phyloP scores from a whole-genome alignment of 2,888 invertebrate species.

The Meliscaeva auricollis region DNA sequence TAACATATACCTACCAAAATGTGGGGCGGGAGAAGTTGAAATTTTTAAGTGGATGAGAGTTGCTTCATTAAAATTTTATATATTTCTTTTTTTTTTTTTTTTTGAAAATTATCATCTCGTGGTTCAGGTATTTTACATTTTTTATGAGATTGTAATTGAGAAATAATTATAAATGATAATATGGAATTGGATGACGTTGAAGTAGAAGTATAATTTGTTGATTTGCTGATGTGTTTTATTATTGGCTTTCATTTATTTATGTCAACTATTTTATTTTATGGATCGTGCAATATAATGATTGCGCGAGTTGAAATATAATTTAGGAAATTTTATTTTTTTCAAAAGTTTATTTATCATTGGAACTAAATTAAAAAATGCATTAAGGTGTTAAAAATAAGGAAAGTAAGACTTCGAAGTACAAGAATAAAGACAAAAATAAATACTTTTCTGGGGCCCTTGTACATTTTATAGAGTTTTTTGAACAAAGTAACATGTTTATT shows the following conservation, averaged over 20 bases:
- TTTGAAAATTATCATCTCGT: slow-evolving; percentile 45
- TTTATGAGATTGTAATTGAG: slow-evolving; percentile 36
- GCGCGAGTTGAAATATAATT: no score
- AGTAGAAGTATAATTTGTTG: background rate
- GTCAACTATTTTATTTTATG: background rate
- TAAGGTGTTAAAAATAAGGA: no score
- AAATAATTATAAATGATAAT: slow-evolving; percentile 32
- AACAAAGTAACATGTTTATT: no score
- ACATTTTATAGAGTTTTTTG: no score
- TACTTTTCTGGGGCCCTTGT: no score
- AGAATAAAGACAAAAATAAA: no score
- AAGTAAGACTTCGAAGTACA: no score
- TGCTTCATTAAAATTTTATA: slow-evolving; percentile 9
- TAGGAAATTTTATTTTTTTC: no score
- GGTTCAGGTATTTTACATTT: slow-evolving; percentile 55
- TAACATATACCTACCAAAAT: background rate
- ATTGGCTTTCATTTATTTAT: background rate
- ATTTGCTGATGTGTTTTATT: slow-evolving; percentile 8
- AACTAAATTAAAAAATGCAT: no score
- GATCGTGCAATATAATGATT: background rate
- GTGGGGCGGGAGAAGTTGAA: background rate
- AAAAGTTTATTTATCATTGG: no score
- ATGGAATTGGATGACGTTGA: background rate
- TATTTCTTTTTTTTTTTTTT: background rate
- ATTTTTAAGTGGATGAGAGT: slow-evolving; percentile 32